A percentile compares a stretch with the other conserved stretches of the same genome.
Conservation (phyloP, 2,113 vertebrate genomes). For the Fulmarus glacialis region DNA sequence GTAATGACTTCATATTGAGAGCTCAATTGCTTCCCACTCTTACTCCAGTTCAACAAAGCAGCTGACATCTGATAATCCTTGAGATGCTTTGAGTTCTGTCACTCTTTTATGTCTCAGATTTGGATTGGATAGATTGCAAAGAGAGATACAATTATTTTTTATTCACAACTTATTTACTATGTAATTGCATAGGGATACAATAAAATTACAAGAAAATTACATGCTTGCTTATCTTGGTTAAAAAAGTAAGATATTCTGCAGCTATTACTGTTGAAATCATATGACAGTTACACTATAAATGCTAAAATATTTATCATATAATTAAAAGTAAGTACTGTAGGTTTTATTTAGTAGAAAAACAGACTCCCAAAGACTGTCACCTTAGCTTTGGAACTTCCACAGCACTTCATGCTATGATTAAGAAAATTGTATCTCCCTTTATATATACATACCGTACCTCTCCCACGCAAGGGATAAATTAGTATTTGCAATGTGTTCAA, state of each 20-base stretch:
- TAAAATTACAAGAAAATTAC: constrained; percentile 61
- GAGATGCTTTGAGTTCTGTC: background rate
- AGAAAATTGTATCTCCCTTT: background rate
- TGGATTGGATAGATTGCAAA: constrained; percentile 51
- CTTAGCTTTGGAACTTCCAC: background rate
- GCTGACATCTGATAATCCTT: constrained; percentile 7
- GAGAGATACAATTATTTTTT: constrained; percentile 43
- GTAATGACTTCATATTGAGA: background rate
- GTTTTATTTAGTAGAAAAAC: constrained; percentile 5
- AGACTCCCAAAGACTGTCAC: background rate
- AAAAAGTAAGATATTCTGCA: constrained; percentile 63
- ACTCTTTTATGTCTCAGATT: constrained; percentile 48
- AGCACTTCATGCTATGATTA: background rate
- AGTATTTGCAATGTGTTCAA: background rate
- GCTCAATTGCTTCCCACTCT: background rate
- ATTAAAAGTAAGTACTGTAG: constrained; percentile 14
- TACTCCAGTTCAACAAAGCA: background rate
- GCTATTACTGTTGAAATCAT: constrained; percentile 46
- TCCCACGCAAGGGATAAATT: background rate
- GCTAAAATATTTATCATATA: constrained; percentile 55
- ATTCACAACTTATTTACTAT: constrained; percentile 57
- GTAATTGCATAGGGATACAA: constrained; percentile 55
- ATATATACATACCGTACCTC: background rate
- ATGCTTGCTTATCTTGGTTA: constrained; percentile 43
- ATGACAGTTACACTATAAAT: background rate